phyloP scores from a whole-genome alignment of 2,113 vertebrate genomes.

The Chinchilla lanigera region DNA sequence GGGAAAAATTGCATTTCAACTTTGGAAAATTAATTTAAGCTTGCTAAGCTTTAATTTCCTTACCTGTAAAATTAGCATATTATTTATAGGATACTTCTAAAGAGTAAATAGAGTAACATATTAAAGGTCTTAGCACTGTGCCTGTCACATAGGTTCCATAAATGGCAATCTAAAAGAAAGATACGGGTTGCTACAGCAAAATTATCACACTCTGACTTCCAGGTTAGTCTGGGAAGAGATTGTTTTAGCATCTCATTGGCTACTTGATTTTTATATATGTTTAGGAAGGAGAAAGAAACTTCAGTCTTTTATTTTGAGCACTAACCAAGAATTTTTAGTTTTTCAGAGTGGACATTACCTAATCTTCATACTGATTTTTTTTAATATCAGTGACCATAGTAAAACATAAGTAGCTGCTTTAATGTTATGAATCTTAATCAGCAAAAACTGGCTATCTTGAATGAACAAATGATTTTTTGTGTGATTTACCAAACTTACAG shows the following conservation, averaged over 20 bases:
- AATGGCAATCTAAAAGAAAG: background rate
- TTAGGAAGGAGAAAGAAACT: background rate
- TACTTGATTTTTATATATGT: background rate
- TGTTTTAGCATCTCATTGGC: background rate
- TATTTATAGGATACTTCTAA: slow-evolving; percentile 1
- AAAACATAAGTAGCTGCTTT: background rate
- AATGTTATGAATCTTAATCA: slow-evolving; percentile 29
- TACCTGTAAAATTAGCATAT: background rate
- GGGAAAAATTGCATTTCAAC: slow-evolving; percentile 6
- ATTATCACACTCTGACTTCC: background rate
- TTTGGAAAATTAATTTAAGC: slow-evolving; percentile 44
- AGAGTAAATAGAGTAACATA: background rate
- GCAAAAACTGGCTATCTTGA: slow-evolving; percentile 28
- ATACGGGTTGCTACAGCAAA: background rate
- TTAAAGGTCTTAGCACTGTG: background rate
- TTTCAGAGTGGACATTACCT: background rate
- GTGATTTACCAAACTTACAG: background rate
- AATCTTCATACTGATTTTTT: background rate
- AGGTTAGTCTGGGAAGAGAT: background rate
- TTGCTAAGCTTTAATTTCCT: slow-evolving; percentile 7
- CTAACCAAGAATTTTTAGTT: slow-evolving; percentile 8
- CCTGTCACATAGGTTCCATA: background rate
- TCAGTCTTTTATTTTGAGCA: background rate
- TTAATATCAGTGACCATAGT: background rate
- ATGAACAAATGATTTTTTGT: background rate